phyloP scores from a whole-genome alignment of 1,140 invertebrate species.

The Habropoda laboriosa region DNA sequence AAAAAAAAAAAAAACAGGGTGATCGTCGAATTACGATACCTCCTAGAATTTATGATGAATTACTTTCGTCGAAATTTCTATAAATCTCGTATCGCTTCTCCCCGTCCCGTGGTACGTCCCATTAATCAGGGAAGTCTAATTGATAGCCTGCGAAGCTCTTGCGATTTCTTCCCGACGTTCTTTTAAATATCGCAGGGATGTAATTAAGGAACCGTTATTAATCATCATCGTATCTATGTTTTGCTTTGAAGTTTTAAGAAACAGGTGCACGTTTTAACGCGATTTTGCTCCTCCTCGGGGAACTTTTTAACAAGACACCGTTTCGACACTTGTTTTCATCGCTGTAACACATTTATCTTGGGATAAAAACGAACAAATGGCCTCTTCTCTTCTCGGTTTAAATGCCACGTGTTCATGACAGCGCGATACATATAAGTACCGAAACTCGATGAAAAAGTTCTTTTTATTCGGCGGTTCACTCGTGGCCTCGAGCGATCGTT shows the following conservation, averaged over 20 bases:
- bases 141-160: neutral
- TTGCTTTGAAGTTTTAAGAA: neutral
- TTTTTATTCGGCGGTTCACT: neutral
- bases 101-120: neutral
- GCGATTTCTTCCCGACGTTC: neutral
- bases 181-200: conserved; percentile 4
- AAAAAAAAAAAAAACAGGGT: neutral
- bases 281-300: too few species aligned
- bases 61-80: neutral
- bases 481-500: too few species aligned
- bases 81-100: neutral
- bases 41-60: neutral
- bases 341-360: neutral
- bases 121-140: conserved; percentile 15
- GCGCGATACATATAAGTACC: too few species aligned
- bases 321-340: neutral
- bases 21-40: neutral
- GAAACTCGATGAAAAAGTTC: neutral
- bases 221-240: neutral
- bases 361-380: neutral
- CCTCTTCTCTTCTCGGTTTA: neutral
- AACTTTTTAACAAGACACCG: too few species aligned
- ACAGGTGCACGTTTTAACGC: too few species aligned
- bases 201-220: conserved; percentile 31
- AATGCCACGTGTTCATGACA: too few species aligned